Evolutionary conservation across 2,113 vertebrate genomes (phyloP).

Genomic region (Harpagus bidentatus): DNA sequence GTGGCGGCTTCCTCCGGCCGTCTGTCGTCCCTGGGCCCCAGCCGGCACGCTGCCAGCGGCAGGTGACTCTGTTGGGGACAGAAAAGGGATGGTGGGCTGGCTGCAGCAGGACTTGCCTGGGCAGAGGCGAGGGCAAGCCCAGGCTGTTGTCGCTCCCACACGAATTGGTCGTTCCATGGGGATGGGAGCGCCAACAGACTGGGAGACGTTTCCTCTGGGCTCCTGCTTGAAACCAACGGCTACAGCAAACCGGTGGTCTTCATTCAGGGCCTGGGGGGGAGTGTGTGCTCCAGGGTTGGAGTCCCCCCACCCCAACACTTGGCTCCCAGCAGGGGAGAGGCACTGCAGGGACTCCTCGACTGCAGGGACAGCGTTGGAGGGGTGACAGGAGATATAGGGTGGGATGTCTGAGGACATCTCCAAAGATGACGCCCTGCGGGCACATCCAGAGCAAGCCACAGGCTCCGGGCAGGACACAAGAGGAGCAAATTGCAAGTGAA

Average conservation of each 20-base stretch:
- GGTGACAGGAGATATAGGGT: fast-evolving
- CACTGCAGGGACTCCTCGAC: fast-evolving
- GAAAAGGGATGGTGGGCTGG: neutral
- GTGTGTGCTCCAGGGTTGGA: neutral
- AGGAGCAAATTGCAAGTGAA: neutral
- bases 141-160: neutral
- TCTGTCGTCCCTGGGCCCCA: neutral
- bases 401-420: fast-evolving
- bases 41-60: neutral
- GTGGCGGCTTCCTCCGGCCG: neutral
- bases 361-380: fast-evolving
- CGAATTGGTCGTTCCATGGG: constrained; percentile 65
- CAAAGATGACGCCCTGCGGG: no score
- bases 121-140: neutral
- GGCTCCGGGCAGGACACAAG: fast-evolving
- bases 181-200: constrained; percentile 75
- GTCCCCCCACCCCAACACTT: neutral
- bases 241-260: constrained; percentile 83
- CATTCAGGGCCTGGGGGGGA: constrained; percentile 48
- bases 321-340: neutral
- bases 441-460: fast-evolving
- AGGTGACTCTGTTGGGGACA: constrained; percentile 54
- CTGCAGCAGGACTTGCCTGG: neutral
- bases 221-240: constrained; percentile 85
- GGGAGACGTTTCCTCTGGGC: constrained; percentile 84